These are phyloP conservation scores for Gopherus flavomarginatus DNA, from an alignment of 2,113 vertebrate genomes.

Conservation along the genomic window DNA sequence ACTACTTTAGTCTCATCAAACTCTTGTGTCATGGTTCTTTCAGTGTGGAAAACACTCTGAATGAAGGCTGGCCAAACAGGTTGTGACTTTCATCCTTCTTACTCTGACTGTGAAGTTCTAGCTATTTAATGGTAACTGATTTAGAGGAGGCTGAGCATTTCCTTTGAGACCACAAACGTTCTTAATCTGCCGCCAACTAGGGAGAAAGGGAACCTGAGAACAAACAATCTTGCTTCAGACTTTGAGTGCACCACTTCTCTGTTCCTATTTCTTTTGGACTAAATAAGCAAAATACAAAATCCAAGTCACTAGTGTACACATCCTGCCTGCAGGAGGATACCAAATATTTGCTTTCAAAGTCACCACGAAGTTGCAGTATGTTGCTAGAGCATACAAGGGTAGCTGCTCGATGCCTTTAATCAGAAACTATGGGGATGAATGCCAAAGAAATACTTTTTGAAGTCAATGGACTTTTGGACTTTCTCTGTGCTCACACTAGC, in stretches of 20 bases:
- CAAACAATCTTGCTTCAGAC: background rate
- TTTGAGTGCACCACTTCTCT: background rate
- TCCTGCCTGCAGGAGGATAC: background rate
- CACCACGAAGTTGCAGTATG: fast-evolving
- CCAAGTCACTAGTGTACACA: background rate
- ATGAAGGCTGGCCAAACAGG: background rate
- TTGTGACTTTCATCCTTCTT: background rate
- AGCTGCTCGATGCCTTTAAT: background rate
- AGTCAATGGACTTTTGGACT: background rate
- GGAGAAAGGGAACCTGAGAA: background rate
- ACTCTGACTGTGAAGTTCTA: background rate
- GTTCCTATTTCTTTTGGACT: background rate
- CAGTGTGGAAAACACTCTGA: background rate
- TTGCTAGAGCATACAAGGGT: background rate
- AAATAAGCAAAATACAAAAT: background rate
- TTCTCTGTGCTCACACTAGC: background rate
- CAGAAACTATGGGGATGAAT: background rate
- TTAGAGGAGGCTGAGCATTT: background rate
- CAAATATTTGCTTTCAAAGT: background rate
- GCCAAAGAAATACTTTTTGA: background rate
- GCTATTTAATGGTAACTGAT: background rate
- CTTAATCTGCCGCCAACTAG: background rate
- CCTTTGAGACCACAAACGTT: background rate
- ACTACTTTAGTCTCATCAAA: fast-evolving
- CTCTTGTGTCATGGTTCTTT: fast-evolving